Conservation (phyloP, 2,888 invertebrate species). For the Microctonus aethiopoides region DNA sequence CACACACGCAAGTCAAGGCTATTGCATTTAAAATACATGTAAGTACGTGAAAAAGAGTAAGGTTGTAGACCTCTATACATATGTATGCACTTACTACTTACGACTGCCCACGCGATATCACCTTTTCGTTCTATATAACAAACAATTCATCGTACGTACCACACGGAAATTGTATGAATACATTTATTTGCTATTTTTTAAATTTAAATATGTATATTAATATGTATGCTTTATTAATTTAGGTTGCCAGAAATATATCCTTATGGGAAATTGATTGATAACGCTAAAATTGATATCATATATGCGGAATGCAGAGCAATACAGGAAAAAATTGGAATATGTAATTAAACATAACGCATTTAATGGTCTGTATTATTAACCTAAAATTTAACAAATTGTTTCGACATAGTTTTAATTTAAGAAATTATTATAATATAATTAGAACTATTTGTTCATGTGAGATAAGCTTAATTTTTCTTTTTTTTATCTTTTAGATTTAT, state of each 20-base stretch:
- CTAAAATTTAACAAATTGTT: neutral
- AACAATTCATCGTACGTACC: neutral
- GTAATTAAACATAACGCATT: no score
- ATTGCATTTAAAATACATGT: neutral
- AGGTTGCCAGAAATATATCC: no score
- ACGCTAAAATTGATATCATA: no score
- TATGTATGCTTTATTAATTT: neutral
- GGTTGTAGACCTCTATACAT: slow-evolving; percentile 26
- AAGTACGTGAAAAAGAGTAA: slow-evolving; percentile 2
- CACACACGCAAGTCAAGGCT: slow-evolving; percentile 23
- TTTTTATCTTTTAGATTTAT: no score
- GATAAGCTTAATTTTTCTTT: neutral
- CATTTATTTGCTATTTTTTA: neutral
- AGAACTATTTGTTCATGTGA: neutral
- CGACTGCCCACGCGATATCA: neutral
- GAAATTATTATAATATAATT: neutral
- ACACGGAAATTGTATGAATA: neutral
- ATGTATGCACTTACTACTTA: neutral
- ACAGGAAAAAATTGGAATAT: no score
- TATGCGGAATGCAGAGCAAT: no score
- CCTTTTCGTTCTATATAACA: slow-evolving; percentile 17
- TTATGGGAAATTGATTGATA: no score
- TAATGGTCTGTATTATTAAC: neutral
- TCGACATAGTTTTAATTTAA: neutral
- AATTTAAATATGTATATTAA: no score